Base-by-base conservation (phyloP, 2,888 invertebrate species). In the Cephus sareptanus region DNA sequence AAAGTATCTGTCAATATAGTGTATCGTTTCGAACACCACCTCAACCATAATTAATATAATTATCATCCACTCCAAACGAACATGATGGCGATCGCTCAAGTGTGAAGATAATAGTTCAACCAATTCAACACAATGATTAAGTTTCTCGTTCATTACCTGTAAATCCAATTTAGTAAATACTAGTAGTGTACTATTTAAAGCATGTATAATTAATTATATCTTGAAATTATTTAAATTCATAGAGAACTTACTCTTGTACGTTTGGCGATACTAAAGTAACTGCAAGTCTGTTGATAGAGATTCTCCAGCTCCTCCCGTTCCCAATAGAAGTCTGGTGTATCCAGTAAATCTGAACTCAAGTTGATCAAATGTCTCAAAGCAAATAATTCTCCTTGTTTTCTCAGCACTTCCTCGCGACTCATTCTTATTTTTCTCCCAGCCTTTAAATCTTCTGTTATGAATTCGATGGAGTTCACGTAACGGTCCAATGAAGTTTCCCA, bases 321-420 rank as follows among this genome's bases (percentile, higher is more conserved):
- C 99, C 99, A 99, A 92, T 99, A 99, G 92, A 98, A 98, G 92
- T 99, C 99, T 0, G 99, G 98, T 0, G 97, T 97, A 91, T 98
- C 98, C 83, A 99, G 92, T 73, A 99, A 93, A 91, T 99, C 98
- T 0, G 98, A 98, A 85, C 98, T 97, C 82, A 99, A 93, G 92
- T 98, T 99, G 77, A 99, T 95, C 33, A 96, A 94, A 92, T 98
- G 98, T 6, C 98, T 94, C 40, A 98, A 92, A 0, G 97, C 96
- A 90, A 98, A 98, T 33, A 98, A 90, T 93, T 98, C 97, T 0
- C 98, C 98, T 75, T 96, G 96, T 90, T 96, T 96, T 56, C 94
- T 93, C 68, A 97, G 92, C 11, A 96, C 95, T 90, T 96, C 94
- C 79, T 94, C 93, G 86, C 95, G 94, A 0, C 95, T 94, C 89